Evolutionary conservation across 2,888 invertebrate species (phyloP).

Genomic region (Anagyrus pseudococci): DNA sequence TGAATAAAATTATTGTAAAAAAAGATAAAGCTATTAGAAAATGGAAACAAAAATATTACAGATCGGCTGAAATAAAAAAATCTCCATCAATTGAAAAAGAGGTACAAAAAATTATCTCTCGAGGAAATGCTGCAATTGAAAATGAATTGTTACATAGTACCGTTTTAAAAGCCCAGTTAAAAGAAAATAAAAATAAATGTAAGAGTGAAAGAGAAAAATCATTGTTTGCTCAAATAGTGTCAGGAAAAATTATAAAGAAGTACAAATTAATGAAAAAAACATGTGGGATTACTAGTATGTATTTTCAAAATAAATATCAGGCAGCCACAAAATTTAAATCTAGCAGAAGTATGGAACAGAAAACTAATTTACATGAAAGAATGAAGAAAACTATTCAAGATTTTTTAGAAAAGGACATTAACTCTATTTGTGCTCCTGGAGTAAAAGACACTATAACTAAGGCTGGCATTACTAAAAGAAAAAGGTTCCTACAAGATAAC

Average conservation of each 20-base stretch:
- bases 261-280: conserved; percentile 9
- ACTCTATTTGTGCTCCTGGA: background rate
- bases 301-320: background rate
- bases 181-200: background rate
- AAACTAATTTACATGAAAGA: background rate
- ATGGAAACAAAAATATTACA: background rate
- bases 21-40: background rate
- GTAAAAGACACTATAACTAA: conserved; percentile 6
- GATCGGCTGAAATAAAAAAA: background rate
- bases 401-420: conserved; percentile 7
- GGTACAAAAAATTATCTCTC: background rate
- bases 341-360: background rate
- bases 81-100: background rate
- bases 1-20: background rate
- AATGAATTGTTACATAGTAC: background rate
- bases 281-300: background rate
- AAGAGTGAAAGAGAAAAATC: background rate
- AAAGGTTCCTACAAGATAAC: background rate
- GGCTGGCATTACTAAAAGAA: background rate
- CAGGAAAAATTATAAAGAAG: conserved; percentile 16
- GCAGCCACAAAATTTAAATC: background rate
- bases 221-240: background rate
- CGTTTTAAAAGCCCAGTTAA: background rate
- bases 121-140: background rate
- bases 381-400: background rate